phyloP scores from a whole-genome alignment of 2,113 vertebrate genomes.

The Odontesthes bonariensis region DNA sequence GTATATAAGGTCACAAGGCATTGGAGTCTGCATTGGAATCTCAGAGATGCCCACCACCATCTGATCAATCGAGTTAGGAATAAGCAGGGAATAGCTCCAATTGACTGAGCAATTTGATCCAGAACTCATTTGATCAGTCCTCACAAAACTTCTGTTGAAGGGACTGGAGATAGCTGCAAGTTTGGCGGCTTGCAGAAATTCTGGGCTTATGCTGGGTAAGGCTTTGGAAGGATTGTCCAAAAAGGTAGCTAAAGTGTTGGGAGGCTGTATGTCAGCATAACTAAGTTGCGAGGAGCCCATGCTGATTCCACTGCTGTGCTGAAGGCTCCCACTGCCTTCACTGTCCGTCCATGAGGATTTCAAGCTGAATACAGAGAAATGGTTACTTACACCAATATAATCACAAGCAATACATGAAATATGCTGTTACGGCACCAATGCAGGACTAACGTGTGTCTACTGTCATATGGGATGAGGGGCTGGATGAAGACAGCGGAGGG shows the following conservation, averaged over 20 bases:
- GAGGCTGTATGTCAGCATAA: conserved; percentile 51
- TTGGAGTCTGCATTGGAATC: neutral
- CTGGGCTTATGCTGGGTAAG: conserved; percentile 16
- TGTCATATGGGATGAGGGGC: conserved; percentile 1
- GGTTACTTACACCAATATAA: neutral
- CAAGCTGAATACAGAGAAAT: conserved; percentile 54
- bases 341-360: conserved; percentile 9
- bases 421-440: neutral
- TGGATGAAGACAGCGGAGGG: conserved; percentile 37
- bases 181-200: neutral
- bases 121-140: conserved; percentile 8
- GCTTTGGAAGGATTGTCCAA: conserved; percentile 26
- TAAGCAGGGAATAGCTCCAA: conserved; percentile 51
- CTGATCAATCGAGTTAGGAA: neutral
- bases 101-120: conserved; percentile 55
- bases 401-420: neutral
- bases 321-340: conserved; percentile 22
- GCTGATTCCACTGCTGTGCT: conserved; percentile 48
- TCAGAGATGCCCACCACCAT: neutral
- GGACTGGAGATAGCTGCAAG: neutral
- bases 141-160: too few species aligned
- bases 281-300: conserved; percentile 42
- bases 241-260: conserved; percentile 6
- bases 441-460: conserved; percentile 58
- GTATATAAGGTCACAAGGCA: conserved; percentile 17